Evolutionary conservation across 2,797 vertebrate species (phyloP).

Genomic region (Artibeus jamaicensis): DNA sequence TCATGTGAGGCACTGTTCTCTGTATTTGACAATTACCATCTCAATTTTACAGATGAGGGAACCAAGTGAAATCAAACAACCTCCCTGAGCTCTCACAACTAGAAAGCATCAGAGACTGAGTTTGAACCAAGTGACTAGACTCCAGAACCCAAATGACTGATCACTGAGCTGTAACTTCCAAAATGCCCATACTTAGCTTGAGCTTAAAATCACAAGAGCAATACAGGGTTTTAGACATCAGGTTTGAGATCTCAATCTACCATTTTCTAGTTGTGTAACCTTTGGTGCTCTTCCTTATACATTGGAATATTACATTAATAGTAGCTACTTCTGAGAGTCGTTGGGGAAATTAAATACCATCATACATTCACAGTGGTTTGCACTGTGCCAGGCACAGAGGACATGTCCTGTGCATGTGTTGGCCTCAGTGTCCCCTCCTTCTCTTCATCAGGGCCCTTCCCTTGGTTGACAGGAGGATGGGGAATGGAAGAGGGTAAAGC

Average conservation of each 20-base stretch:
- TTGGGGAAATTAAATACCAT: background rate
- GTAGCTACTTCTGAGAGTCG: background rate
- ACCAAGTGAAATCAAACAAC: background rate
- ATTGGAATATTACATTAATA: constrained; percentile 8
- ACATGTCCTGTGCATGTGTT: background rate
- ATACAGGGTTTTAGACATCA: background rate
- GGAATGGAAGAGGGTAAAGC: constrained; percentile 59
- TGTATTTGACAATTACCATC: background rate
- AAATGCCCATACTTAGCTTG: background rate
- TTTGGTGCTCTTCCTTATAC: background rate
- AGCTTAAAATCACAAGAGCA: background rate
- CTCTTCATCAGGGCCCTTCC: background rate
- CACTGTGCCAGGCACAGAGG: background rate
- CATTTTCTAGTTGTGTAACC: background rate
- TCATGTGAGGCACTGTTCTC: background rate
- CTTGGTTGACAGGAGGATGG: constrained; percentile 18
- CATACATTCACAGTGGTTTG: background rate
- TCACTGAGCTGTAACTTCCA: background rate
- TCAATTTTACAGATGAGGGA: constrained; percentile 17
- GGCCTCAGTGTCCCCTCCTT: background rate
- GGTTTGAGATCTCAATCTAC: background rate
- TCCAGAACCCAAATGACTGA: background rate
- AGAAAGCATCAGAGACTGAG: constrained; percentile 6
- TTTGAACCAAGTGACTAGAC: background rate
- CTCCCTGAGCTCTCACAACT: background rate